Evolutionary conservation across 2,888 invertebrate genomes (phyloP).

Genomic region (Zygogramma bicolorata): DNA sequence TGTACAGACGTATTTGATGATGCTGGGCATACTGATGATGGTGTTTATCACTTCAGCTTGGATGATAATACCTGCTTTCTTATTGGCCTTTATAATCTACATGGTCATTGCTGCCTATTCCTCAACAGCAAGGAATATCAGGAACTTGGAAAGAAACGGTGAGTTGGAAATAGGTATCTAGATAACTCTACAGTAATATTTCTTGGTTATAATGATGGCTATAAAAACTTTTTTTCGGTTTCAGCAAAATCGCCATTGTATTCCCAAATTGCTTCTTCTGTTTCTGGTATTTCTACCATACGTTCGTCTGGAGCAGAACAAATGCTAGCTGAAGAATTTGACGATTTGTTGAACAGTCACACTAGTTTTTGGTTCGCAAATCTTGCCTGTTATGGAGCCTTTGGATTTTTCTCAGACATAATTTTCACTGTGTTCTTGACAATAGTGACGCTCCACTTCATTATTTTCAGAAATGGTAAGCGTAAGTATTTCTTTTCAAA

Average conservation of each 20-base stretch:
- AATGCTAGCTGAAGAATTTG: constrained; percentile 81
- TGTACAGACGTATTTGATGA: constrained; percentile 76
- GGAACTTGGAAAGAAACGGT: constrained; percentile 72
- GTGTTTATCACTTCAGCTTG: constrained; percentile 78
- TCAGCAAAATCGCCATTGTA: constrained; percentile 87
- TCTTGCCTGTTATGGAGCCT: constrained; percentile 73
- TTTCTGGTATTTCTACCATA: constrained; percentile 89
- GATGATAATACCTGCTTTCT: constrained; percentile 74
- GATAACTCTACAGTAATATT: too few species aligned
- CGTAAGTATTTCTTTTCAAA: background rate
- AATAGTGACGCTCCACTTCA: constrained; percentile 74
- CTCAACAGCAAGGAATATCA: constrained; percentile 78
- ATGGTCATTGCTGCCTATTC: constrained; percentile 76
- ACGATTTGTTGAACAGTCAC: constrained; percentile 77
- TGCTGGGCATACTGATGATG: constrained; percentile 78
- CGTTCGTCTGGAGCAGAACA: constrained; percentile 82
- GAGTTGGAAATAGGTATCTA: constrained; percentile 43
- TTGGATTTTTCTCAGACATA: constrained; percentile 76
- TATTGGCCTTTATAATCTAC: constrained; percentile 75
- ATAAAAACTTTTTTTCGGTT: constrained; percentile 45
- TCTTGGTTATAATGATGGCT: too few species aligned
- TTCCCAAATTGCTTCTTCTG: constrained; percentile 86
- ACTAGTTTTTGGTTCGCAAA: constrained; percentile 74
- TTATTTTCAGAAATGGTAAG: constrained; percentile 70
- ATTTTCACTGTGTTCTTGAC: constrained; percentile 73